Base-by-base conservation (phyloP, 2,888 invertebrate genomes). In the Perdita meconis region DNA sequence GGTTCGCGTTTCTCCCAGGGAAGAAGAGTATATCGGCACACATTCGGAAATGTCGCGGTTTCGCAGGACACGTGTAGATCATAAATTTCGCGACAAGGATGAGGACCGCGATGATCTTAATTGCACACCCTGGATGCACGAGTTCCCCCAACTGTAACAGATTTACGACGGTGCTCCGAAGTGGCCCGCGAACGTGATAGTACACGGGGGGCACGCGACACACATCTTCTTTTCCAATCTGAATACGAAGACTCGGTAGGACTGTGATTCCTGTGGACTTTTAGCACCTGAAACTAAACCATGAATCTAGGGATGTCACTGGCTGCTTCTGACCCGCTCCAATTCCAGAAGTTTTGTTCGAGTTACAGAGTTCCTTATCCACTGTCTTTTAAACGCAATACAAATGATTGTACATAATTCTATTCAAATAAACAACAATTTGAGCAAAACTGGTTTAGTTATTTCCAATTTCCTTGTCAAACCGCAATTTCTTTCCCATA, bases 41-140 rank as follows among this genome's bases (percentile, higher is more conserved):
- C 56, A 38, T 59, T 26, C 16, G 38, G 13, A 10, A 10, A 13
- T 16, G n/a, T 53, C 8, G 19, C 13, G n/a, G 30, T 2, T 2
- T 1, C 36, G 1, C 6, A n/a, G 55, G n/a, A 16, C 72, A 79
- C 78, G 78, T 51, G 80, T 34, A 22, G 44, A 19, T 24, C 44
- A 57, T 80, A 74, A 73, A 73, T 66, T 55, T 26, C 56, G 53
- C 26, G 61, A 66, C 47, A 13, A 65, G 38, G 36, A 42, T 38
- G 47, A 40, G 53, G 66, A 63, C 66, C 68, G 66, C 70, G 72
- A 53, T 26, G 79, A 80, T 84, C 83, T 82, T 85, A 83, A 85
- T 83, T 85, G 83, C 76, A 44, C 65, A 53, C 47, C 50, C 65
- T 51, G 30, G 47, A 55, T 47, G 47, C 65, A 38, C 69, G 66